Percentiles rank a stretch among this genome's conserved stretches.
phyloP scores from a whole-genome alignment of 2,888 invertebrate species.

The Thelaira solivaga region DNA sequence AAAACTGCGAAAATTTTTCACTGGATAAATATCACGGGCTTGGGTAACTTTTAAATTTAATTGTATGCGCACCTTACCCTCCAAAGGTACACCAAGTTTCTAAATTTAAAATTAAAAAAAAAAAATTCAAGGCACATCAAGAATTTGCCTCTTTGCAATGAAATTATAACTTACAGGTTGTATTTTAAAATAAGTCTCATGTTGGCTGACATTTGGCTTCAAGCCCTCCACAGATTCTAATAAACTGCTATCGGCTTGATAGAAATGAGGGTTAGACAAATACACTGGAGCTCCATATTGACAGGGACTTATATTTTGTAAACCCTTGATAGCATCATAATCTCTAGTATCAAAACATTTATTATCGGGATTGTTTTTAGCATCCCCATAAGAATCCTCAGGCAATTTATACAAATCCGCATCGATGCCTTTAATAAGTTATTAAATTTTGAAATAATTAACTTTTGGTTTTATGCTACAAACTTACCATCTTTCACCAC shows the following conservation, averaged over 20 bases:
- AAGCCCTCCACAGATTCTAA: conserved; percentile 85
- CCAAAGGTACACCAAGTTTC: conserved; percentile 91
- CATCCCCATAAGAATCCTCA: conserved; percentile 83
- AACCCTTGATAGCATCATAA: conserved; percentile 84
- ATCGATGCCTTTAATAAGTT: conserved; percentile 81
- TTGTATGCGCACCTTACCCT: conserved; percentile 88
- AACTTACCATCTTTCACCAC: conserved; percentile 83
- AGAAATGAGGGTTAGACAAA: conserved; percentile 93
- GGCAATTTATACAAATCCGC: conserved; percentile 86
- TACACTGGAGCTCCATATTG: conserved; percentile 93
- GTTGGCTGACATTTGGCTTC: conserved; percentile 82
- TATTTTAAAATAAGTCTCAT: conserved; percentile 89
- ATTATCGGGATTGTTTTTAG: conserved; percentile 83
- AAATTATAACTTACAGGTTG: conserved; percentile 82
- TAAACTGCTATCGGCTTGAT: conserved; percentile 85
- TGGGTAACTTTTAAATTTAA: conserved; percentile 88
- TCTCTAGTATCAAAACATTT: conserved; percentile 84
- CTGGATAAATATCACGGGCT: conserved; percentile 84
- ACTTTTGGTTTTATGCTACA: too few species aligned
- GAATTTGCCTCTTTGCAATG: too few species aligned
- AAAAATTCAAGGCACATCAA: too few species aligned
- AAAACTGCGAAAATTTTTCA: conserved; percentile 86
- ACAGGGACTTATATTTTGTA: conserved; percentile 92
- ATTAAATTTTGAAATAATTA: too few species aligned
- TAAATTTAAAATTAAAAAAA: conserved; percentile 72